Conservation (phyloP, 92 coral and sea anemone genomes). For the Parazoanthus swiftii region DNA sequence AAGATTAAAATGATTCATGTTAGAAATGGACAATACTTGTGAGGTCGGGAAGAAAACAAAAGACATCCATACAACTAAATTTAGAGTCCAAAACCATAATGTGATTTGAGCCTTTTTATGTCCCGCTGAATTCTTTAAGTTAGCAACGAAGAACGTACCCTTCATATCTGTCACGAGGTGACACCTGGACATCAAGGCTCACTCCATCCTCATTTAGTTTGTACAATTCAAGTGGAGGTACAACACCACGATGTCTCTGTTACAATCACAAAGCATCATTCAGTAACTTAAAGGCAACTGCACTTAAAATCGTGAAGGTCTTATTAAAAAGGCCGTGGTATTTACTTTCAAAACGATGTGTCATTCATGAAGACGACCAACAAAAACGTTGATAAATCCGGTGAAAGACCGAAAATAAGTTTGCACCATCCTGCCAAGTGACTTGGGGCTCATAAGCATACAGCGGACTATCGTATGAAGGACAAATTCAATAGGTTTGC, state of each 20-base stretch:
- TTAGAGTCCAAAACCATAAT: no score
- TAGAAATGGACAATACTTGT: not conserved
- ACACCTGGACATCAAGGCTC: conserved; percentile 73
- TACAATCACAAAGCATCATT: conserved; percentile 10
- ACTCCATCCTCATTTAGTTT: conserved; percentile 78
- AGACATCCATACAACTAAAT: not conserved
- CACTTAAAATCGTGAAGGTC: no score
- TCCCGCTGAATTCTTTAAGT: not conserved
- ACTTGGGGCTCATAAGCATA: no score
- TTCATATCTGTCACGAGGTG: conserved; percentile 95
- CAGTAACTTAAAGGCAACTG: not conserved
- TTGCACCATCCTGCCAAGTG: no score
- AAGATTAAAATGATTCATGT: not conserved
- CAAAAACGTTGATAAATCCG: no score
- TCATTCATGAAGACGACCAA: no score
- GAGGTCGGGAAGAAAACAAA: not conserved
- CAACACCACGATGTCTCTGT: conserved; percentile 58
- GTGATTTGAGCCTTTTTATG: no score
- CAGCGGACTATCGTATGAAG: no score
- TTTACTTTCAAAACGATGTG: no score
- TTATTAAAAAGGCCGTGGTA: no score
- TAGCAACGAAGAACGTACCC: conserved; percentile 49
- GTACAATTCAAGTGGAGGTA: conserved; percentile 93
- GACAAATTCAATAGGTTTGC: not conserved
- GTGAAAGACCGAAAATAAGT: no score